Evolutionary conservation across 2,113 vertebrate species (phyloP).

Genomic region (Phalacrocorax carbo): DNA sequence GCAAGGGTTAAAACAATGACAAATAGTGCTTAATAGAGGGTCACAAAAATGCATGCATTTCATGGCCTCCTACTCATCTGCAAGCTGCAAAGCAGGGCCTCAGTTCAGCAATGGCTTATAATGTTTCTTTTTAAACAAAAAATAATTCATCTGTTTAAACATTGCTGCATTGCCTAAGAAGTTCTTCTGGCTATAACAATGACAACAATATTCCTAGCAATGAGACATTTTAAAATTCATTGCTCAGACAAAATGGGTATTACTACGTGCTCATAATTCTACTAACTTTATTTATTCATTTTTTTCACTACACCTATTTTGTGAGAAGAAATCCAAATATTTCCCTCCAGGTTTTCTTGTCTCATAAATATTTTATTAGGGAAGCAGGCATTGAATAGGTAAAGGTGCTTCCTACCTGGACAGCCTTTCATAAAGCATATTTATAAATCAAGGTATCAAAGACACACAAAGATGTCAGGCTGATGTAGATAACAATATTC

Average conservation of each 20-base stretch:
- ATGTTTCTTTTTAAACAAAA: neutral
- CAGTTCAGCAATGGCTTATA: neutral
- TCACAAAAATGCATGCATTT: neutral
- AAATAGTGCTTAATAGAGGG: neutral
- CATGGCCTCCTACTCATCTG: neutral
- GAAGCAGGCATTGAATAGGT: neutral
- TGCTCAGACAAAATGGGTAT: neutral
- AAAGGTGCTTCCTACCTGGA: neutral
- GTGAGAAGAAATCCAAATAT: neutral
- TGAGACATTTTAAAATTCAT: neutral
- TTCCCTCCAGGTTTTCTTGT: neutral
- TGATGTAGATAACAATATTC: neutral
- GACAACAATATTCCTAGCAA: neutral
- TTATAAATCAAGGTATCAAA: slow-evolving; percentile 9
- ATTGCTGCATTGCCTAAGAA: neutral
- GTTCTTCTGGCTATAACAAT: neutral
- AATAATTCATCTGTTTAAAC: neutral
- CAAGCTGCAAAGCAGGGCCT: neutral
- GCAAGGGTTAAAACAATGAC: neutral
- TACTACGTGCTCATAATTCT: neutral
- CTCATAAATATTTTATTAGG: neutral
- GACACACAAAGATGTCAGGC: neutral
- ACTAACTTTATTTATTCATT: neutral
- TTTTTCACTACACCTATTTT: neutral
- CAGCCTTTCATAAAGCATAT: neutral